Base-by-base conservation (phyloP, 2,113 vertebrate genomes). In the Pseudorhombus dupliciocellatus region DNA sequence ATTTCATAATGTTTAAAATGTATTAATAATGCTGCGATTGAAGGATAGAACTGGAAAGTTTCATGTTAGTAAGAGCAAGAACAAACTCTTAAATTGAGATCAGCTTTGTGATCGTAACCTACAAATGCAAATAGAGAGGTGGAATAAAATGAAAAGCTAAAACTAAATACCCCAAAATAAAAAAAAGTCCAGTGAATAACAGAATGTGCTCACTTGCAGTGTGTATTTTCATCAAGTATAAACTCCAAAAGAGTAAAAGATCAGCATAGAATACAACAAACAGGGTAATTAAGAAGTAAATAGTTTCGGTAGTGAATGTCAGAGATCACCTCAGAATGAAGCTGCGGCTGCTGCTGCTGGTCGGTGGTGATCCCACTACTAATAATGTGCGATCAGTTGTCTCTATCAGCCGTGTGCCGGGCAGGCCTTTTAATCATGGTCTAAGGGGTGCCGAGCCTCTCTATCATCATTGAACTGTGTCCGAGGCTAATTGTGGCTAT, bases 381-480 rank as follows among this genome's bases (percentile, higher is more conserved):
- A 95, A 96, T 97, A 95, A 97, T 95, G 95, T 94, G 95, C 95
- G 95, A 96, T 96, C 94, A 96, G 96, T 95, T 96, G 95, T 97
- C 96, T 97, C 95, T 95, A 95, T 96, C 96, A 96, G 93, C 86
- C 91, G 89, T 93, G 94, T 92, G 93, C 92, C 88, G 91, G 93
- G 91, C 94, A 94, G 95, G 95, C 94, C 95, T 95, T 95, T 95
- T 97, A 96, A 97, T 97, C 96, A 97, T 94, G 93, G 94, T 94
- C 95, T 97, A 96, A 96, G 94, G 96, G 96, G 93, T 93, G 94
- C 93, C 87, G 93, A 93, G 90, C 91, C 93, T 94, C 94, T 95
- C 95, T 95, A 96, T 97, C 95, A 96, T 96, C 95, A 96, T 95
- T 96, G 95, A 97, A 96, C 96, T 96, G 95, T 96, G 95, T 96